Percentiles rank a stretch among this genome's conserved stretches.
Evolutionary conservation across 2,797 vertebrate genomes (phyloP).

Genomic region (Philypnodon macrostomus): DNA sequence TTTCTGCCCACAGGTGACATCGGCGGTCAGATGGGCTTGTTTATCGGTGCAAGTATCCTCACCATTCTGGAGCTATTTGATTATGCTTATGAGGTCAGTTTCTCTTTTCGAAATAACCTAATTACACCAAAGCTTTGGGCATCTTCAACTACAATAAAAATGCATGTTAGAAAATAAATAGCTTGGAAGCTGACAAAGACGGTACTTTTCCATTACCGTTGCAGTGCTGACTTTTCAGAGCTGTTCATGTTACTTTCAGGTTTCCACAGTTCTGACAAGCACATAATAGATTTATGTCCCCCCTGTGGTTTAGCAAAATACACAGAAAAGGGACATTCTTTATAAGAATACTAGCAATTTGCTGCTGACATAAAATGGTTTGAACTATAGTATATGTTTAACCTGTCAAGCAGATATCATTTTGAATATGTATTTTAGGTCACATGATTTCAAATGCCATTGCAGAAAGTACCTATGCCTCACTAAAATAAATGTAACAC

Average conservation of each 20-base stretch:
- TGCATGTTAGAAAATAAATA: background rate
- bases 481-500: too few relatives aligned
- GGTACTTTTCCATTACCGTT: conserved; percentile 40
- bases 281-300: conserved; percentile 30
- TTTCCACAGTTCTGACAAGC: conserved; percentile 25
- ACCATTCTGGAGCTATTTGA: conserved; percentile 97
- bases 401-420: too few relatives aligned
- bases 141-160: too few relatives aligned
- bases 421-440: too few relatives aligned
- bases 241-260: conserved; percentile 27
- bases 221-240: conserved; percentile 15
- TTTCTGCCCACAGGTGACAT: conserved; percentile 83
- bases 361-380: conserved; percentile 13
- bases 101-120: conserved; percentile 1
- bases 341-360: conserved; percentile 27
- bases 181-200: conserved; percentile 4
- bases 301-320: conserved; percentile 21
- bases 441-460: too few relatives aligned
- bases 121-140: too few relatives aligned
- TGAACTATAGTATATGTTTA: too few relatives aligned
- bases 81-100: conserved; percentile 91
- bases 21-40: conserved; percentile 96
- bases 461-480: too few relatives aligned
- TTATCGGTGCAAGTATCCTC: conserved; percentile 96
- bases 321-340: conserved; percentile 14